phyloP scores from a whole-genome alignment of 2,113 vertebrate genomes.

The Egretta garzetta region DNA sequence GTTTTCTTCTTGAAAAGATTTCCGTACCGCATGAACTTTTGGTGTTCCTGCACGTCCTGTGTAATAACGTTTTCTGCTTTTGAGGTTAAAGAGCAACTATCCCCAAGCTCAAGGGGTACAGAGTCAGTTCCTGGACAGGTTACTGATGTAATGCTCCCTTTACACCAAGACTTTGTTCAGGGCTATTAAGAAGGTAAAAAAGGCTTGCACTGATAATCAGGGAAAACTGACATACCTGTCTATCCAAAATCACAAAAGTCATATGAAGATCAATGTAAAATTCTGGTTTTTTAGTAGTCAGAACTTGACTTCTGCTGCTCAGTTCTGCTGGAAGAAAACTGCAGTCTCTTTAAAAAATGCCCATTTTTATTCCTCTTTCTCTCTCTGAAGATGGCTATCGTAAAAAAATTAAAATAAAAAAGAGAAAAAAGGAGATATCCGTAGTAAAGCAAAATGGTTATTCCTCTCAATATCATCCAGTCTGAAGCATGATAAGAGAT shows the following conservation, averaged over 20 bases:
- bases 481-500: not conserved
- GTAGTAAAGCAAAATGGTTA: not conserved
- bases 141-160: not conserved
- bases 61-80: not conserved
- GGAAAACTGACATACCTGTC: not conserved
- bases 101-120: not conserved
- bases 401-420: not conserved
- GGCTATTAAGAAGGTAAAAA: not conserved
- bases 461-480: not conserved
- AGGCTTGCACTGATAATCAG: not conserved
- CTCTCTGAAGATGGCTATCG: not conserved
- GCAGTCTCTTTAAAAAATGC: not conserved
- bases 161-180: not conserved
- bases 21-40: not conserved
- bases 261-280: not conserved
- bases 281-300: not conserved
- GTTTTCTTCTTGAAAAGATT: not conserved
- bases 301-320: not conserved
- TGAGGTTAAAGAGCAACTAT: not conserved
- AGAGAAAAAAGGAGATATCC: not conserved
- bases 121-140: not conserved
- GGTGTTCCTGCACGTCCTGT: not conserved
- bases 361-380: not conserved
- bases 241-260: not conserved
- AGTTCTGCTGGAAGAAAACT: not conserved